Evolutionary conservation across 2,113 vertebrate genomes (phyloP), one percentile per base, ranked within the genome.

Genomic region (Poecile atricapillus): DNA sequence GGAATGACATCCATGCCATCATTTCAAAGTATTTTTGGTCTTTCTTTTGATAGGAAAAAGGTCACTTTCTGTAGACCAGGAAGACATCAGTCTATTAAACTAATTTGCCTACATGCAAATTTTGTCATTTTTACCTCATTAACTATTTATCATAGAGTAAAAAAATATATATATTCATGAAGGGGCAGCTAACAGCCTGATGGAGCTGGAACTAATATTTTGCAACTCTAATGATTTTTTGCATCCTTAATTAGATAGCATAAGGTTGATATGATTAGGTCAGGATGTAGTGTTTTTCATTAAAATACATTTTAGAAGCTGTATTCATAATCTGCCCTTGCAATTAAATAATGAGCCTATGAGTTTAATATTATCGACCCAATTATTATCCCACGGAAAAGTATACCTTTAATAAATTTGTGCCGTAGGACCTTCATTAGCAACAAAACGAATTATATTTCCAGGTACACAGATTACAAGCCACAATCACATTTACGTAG

Each of bases 241-340:
- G 99, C 99, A 99, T 99, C 98, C 98, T 98, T 99, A 99, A 99
- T 99, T 99, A 99, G 99, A 99, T 99, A 99, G 98, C 98, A 99
- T 98, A 99, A 99, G 98, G 99, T 99, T 99, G 99, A 99, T 99
- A 99, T 99, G 99, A 99, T 99, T 99, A 99, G 99, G 98, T 99
- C 99, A 99, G 98, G 98, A 99, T 99, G 98, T 99, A 99, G 99
- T 99, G 99, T 99, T 99, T 99, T 99, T 99, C 99, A 99, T 99
- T 99, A 99, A 99, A 99, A 99, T 99, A 98, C 98, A 99, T 99
- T 99, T 99, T 98, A 98, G 99, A 99, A 99, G 98, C 98, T 98
- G 98, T 98, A 99, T 99, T 99, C 99, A 98, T 99, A 99, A 99
- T 99, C 98, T 99, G 98, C 98, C 98, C 98, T 98, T 98, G 99